phyloP scores from a whole-genome alignment of 1,140 invertebrate genomes.

The Coenobita brevimanus region DNA sequence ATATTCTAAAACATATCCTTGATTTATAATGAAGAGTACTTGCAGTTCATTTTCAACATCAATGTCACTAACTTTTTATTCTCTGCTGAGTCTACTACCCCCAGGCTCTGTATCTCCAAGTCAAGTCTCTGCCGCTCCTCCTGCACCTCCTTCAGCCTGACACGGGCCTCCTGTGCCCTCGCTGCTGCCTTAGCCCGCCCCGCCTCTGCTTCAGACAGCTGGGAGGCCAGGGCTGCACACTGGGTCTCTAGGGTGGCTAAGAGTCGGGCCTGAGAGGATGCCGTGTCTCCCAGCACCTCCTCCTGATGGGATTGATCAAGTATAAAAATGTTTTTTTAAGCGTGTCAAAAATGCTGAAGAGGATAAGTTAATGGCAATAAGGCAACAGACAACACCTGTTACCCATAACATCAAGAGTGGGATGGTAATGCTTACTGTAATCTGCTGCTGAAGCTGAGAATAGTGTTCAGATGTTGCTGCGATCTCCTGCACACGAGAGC shows the following conservation, averaged over 20 bases:
- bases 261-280: conserved; percentile 35
- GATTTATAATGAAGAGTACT: too few relatives aligned
- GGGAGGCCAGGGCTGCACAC: background rate
- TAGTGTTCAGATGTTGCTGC: conserved; percentile 54
- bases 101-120: background rate
- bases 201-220: conserved; percentile 7
- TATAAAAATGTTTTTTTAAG: background rate
- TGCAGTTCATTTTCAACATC: background rate
- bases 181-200: background rate
- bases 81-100: conserved; percentile 5
- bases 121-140: conserved; percentile 68
- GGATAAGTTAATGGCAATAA: background rate
- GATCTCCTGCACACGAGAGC: conserved; percentile 42
- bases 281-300: conserved; percentile 51
- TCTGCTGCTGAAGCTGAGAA: conserved; percentile 42
- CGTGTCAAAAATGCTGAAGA: background rate
- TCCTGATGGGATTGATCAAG: conserved; percentile 13
- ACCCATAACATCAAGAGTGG: background rate
- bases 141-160: conserved; percentile 71
- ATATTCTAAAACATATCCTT: background rate
- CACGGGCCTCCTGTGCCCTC: conserved; percentile 9
- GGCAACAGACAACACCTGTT: background rate
- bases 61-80: background rate
- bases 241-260: conserved; percentile 41
- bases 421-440: conserved; percentile 10